Evolutionary conservation across 1,140 invertebrate genomes (phyloP).

Genomic region (Atta texana): DNA sequence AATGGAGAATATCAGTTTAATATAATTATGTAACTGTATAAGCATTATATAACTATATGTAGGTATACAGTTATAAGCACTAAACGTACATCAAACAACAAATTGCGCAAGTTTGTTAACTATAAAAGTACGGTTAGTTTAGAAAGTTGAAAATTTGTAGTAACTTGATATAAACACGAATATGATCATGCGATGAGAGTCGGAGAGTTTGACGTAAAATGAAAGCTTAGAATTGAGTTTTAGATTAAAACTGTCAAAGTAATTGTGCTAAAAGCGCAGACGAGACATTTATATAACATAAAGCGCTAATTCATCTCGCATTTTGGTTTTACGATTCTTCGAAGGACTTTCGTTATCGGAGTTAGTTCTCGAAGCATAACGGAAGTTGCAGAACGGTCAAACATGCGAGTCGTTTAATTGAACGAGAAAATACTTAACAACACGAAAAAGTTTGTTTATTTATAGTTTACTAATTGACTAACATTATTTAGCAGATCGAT

Average conservation of each 20-base stretch:
- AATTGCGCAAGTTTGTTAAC: constrained; percentile 20
- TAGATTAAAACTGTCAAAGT: constrained; percentile 41
- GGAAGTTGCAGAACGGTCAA: constrained; percentile 55
- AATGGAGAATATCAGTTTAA: neutral
- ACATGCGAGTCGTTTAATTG: constrained; percentile 64
- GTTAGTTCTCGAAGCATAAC: constrained; percentile 57
- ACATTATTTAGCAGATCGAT: neutral
- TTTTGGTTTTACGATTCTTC: constrained; percentile 41
- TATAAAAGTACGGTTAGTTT: constrained; percentile 40
- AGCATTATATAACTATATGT: neutral
- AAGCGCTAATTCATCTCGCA: constrained; percentile 6
- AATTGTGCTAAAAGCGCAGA: neutral
- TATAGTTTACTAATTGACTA: constrained; percentile 49
- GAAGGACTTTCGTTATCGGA: constrained; percentile 34
- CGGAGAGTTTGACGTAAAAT: constrained; percentile 11
- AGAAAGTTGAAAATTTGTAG: constrained; percentile 37
- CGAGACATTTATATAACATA: constrained; percentile 32
- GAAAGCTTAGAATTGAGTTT: constrained; percentile 45
- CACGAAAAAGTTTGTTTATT: constrained; percentile 29
- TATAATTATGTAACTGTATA: constrained; percentile 19
- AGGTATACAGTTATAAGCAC: neutral
- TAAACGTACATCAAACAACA: constrained; percentile 14
- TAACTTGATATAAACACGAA: constrained; percentile 4
- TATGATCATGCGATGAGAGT: constrained; percentile 8
- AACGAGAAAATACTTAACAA: constrained; percentile 58